Percentiles rank a stretch among this genome's conserved stretches.
Evolutionary conservation across 2,888 invertebrate species (phyloP).

Genomic region (Gortyna flavago): DNA sequence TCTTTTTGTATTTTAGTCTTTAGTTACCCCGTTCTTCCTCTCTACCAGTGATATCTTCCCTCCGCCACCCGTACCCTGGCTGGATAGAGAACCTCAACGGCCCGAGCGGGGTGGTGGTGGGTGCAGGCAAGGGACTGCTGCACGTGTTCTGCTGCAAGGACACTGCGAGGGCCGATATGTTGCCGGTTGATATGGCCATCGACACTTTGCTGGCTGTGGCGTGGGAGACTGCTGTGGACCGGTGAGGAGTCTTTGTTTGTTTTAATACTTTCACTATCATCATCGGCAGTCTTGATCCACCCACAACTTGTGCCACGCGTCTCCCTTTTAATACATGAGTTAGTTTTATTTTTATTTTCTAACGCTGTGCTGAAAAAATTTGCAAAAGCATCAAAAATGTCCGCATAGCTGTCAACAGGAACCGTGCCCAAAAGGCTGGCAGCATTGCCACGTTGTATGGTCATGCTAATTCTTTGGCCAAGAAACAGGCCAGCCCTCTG

Average conservation of each 20-base stretch:
- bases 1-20: not conserved
- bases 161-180: conserved; percentile 91
- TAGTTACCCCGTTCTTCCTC: not conserved
- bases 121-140: conserved; percentile 93
- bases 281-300: not conserved
- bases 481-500: too few species aligned
- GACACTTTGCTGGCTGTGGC: conserved; percentile 93
- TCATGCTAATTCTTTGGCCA: too few species aligned
- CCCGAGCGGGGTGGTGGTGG: conserved; percentile 93
- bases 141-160: conserved; percentile 91
- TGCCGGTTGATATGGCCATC: conserved; percentile 95
- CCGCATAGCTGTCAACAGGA: too few species aligned
- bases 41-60: conserved; percentile 91
- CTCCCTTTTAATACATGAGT: not conserved
- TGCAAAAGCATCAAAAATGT: too few species aligned
- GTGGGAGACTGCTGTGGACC: conserved; percentile 91
- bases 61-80: conserved; percentile 92
- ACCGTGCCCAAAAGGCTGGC: too few species aligned
- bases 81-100: conserved; percentile 99
- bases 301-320: not conserved
- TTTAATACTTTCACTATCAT: not conserved
- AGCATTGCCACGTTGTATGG: too few species aligned
- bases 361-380: too few species aligned
- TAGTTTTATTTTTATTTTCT: not conserved
- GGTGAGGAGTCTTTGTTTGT: conserved; percentile 74